Percentiles rank a stretch among this genome's conserved stretches.
These are phyloP conservation scores for Nymphalis polychloros DNA, from an alignment of 2,888 invertebrate species.

Conservation along the genomic window DNA sequence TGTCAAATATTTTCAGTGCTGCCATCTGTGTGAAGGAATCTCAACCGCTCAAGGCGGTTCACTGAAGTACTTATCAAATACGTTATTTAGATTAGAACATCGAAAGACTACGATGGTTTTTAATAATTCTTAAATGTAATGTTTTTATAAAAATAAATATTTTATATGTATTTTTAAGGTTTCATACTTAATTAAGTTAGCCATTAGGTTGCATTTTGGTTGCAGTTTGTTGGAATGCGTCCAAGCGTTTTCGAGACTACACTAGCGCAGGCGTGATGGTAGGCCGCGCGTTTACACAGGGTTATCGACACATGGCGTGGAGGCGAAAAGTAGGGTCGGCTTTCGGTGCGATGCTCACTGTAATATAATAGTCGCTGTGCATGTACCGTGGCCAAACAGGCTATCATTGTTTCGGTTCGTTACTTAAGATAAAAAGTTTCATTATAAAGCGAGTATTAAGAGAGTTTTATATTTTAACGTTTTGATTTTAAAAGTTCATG, in stretches of 20 bases:
- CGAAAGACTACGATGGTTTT: background rate
- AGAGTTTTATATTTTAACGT: background rate
- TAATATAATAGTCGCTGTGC: slow-evolving; percentile 38
- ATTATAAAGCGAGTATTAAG: slow-evolving; percentile 10
- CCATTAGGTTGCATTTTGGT: slow-evolving; percentile 57
- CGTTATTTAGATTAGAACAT: slow-evolving; percentile 31
- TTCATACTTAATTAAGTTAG: slow-evolving; percentile 14
- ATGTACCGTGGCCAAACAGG: slow-evolving; percentile 58
- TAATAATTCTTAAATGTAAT: slow-evolving; percentile 9
- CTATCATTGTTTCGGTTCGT: slow-evolving; percentile 67
- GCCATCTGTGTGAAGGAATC: slow-evolving; percentile 82
- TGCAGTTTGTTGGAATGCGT: slow-evolving; percentile 72
- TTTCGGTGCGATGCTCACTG: slow-evolving; percentile 39
- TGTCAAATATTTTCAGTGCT: slow-evolving; percentile 86
- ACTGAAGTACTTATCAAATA: slow-evolving; percentile 53
- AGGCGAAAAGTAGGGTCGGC: slow-evolving; percentile 65
- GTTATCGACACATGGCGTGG: slow-evolving; percentile 77
- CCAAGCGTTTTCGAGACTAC: slow-evolving; percentile 66
- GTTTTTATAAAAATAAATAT: slow-evolving; percentile 4
- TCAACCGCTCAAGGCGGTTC: slow-evolving; percentile 64
- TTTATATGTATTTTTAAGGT: slow-evolving; percentile 8
- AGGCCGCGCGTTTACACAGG: slow-evolving; percentile 67
- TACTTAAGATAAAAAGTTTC: slow-evolving; percentile 50
- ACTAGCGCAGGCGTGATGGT: slow-evolving; percentile 74
- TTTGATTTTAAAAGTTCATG: background rate